These are phyloP conservation scores for Ascaphus truei DNA, from an alignment of 2,113 vertebrate species.

Conservation along the genomic window DNA sequence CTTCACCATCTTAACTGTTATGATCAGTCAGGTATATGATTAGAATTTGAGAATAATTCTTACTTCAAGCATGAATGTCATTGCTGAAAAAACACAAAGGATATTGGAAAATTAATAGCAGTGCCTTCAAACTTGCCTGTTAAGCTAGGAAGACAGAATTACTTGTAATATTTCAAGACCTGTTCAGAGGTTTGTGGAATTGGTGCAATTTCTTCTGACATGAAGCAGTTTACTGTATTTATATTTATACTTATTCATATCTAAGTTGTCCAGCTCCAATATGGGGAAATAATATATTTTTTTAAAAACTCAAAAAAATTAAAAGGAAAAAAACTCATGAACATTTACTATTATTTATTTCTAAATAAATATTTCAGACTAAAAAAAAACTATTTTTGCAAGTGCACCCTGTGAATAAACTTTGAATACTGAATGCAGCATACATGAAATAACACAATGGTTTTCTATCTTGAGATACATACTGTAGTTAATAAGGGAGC, in stretches of 20 bases:
- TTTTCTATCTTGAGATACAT: too few relatives aligned
- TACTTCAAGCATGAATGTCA: constrained; percentile 33
- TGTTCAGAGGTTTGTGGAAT: neutral
- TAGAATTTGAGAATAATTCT: constrained; percentile 34
- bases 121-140: too few relatives aligned
- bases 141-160: neutral
- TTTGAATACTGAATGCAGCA: too few relatives aligned
- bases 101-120: constrained; percentile 33
- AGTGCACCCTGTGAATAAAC: too few relatives aligned
- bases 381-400: too few relatives aligned
- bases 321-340: too few relatives aligned
- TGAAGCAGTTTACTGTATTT: neutral
- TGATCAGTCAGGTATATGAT: constrained; percentile 36
- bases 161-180: neutral
- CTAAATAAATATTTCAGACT: too few relatives aligned
- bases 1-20: constrained; percentile 24
- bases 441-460: too few relatives aligned
- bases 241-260: too few relatives aligned
- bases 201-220: neutral
- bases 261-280: neutral
- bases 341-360: too few relatives aligned
- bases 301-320: too few relatives aligned
- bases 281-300: neutral
- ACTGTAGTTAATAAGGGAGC: too few relatives aligned
- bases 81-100: constrained; percentile 28